Base-by-base conservation (phyloP, 2,113 vertebrate species). In the Notarius quadriscutis region DNA sequence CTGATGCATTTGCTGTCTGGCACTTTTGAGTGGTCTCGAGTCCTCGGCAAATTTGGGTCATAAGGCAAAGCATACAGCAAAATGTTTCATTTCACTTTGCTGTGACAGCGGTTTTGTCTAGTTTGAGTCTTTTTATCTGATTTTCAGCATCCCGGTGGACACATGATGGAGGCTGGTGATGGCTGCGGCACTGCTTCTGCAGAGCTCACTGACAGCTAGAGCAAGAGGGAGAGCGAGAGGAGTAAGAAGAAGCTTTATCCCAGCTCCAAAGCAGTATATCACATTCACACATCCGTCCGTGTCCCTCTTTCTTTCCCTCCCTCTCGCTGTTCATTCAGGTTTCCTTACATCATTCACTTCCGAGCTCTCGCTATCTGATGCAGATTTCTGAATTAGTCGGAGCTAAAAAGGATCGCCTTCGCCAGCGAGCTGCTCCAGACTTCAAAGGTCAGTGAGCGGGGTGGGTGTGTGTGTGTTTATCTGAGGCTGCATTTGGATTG, bases 401-500 rank as follows among this genome's bases (percentile, higher is more conserved):
- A 65, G 79, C 67, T 81, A 27, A 27, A 81, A 81, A 72, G 58
- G 62, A 81, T 89, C 71, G 74, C 86, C 78, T 85, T 84, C 34
- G 34, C 27, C 48, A 85, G 71, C 65, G 83, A 72, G 30, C 22
- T 14, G 50, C 71, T 67, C 5, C 30, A 85, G 84, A 87, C 62
- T 82, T 67, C 22, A 50, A 48, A 85, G 71, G 48, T 84, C 60
- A 82, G 41, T 22, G 27, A 10, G 86, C 79, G 72, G 34, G 83
- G 87, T 86, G 69, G 62, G 41, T 86, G 10, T 34, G 74, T 89
- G 79, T 65, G 84, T 71, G 48, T 30, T 86, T 57, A 87, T 88
- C 88, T 84, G 74, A 81, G 53, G 62, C 72, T 53, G 69, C 88
- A 74, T 83, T 89, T 18, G 48, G 81, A 77, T 78, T 91, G 89